Conservation (phyloP, 2,888 invertebrate species). For the Protodeltote pygarga region DNA sequence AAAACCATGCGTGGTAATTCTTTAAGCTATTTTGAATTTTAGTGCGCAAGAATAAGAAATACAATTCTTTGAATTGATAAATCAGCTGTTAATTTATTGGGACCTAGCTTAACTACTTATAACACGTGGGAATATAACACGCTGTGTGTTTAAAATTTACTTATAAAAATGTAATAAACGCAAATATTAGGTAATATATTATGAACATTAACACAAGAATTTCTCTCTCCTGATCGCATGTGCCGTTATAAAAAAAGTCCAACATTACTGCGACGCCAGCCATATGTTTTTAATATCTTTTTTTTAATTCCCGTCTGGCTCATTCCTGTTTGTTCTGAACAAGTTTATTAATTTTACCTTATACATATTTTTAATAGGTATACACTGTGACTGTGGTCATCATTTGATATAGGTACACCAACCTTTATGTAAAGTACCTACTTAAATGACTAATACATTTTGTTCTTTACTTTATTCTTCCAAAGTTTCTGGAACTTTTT, state of each 20-base stretch:
- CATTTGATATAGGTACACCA: no score
- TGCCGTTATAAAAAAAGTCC: constrained; percentile 11
- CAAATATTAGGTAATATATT: neutral
- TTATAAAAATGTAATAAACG: neutral
- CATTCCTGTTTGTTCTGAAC: neutral
- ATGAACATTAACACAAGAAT: neutral
- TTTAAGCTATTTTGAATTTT: constrained; percentile 29
- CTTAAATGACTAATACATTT: no score
- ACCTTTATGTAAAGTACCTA: no score
- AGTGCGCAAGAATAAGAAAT: constrained; percentile 12
- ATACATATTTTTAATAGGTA: no score
- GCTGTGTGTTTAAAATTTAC: neutral
- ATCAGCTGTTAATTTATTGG: constrained; percentile 31
- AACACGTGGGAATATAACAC: constrained; percentile 16
- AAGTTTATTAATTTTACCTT: neutral
- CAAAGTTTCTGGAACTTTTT: no score
- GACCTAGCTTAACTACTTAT: constrained; percentile 4
- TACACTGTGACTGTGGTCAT: no score
- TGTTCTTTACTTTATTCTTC: no score
- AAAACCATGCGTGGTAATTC: constrained; percentile 12
- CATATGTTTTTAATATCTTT: constrained; percentile 10
- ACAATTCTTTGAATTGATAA: constrained; percentile 1
- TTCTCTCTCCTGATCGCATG: neutral
- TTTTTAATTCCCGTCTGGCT: constrained; percentile 1
- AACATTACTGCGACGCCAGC: neutral